Evolutionary conservation across 2,797 vertebrate species (phyloP).

Genomic region (Ctenochaetus hawaiiensis): DNA sequence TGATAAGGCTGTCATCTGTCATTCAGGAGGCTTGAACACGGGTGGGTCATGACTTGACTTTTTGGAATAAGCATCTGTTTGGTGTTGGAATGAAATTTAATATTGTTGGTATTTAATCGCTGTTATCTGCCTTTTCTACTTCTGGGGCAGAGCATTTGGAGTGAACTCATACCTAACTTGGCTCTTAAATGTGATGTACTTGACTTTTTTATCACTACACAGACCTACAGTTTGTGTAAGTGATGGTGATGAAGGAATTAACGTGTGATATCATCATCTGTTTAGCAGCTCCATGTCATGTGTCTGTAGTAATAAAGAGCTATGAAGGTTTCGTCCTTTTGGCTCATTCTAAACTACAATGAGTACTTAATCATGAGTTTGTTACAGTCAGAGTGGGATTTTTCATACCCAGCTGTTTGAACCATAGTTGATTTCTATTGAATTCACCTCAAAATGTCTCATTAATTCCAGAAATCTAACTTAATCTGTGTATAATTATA

Average conservation of each 20-base stretch:
- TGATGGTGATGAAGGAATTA: neutral
- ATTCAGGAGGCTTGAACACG: neutral
- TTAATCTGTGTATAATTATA: neutral
- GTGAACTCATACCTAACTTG: slow-evolving; percentile 1
- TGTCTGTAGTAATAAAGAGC: neutral
- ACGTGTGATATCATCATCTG: slow-evolving; percentile 17
- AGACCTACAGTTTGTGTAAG: neutral
- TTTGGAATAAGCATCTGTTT: neutral
- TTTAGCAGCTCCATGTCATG: neutral
- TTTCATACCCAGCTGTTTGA: neutral
- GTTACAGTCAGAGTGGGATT: too few species aligned
- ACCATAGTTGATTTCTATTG: neutral
- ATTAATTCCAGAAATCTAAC: neutral
- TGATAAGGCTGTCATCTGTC: neutral
- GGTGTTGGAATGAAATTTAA: neutral
- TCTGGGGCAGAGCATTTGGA: neutral
- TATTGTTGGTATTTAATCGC: neutral
- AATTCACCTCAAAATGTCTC: neutral
- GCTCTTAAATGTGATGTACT: neutral
- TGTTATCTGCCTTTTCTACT: neutral
- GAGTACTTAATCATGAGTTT: neutral
- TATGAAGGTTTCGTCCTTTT: slow-evolving; percentile 4
- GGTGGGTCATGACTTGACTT: neutral
- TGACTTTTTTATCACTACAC: neutral
- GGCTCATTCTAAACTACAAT: neutral